Evolutionary conservation across 2,888 invertebrate species (phyloP).

Genomic region (Eledone cirrhosa): DNA sequence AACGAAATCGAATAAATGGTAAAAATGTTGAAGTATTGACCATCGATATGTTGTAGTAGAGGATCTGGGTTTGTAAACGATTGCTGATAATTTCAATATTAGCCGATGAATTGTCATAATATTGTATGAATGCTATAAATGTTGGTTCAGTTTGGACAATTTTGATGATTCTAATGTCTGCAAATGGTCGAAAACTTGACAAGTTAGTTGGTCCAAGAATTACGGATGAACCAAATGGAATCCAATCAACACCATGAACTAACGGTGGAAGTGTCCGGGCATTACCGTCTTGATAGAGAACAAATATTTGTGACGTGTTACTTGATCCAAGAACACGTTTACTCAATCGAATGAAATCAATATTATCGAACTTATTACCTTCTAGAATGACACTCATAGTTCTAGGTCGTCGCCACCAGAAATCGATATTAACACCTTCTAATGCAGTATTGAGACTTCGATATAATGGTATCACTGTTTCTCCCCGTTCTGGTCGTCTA

Average conservation of each 20-base stretch:
- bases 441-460: conserved; percentile 36
- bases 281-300: conserved; percentile 46
- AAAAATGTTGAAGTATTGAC: conserved; percentile 31
- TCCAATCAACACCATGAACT: conserved; percentile 42
- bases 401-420: conserved; percentile 39
- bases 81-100: conserved; percentile 34
- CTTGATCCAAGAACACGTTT: conserved; percentile 41
- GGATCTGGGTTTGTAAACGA: conserved; percentile 34
- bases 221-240: conserved; percentile 47
- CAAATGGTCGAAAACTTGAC: conserved; percentile 34
- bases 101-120: conserved; percentile 38
- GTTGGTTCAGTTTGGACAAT: conserved; percentile 36
- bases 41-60: conserved; percentile 37
- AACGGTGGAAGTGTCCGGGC: conserved; percentile 40
- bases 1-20: conserved; percentile 44
- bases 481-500: conserved; percentile 30
- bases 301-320: conserved; percentile 43
- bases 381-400: conserved; percentile 38
- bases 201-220: conserved; percentile 41
- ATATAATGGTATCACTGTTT: conserved; percentile 35
- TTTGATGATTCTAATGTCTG: conserved; percentile 37
- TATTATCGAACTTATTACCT: conserved; percentile 26
- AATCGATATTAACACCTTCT: conserved; percentile 39
- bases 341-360: conserved; percentile 41
- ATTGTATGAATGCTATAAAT: conserved; percentile 31